Base-by-base conservation (phyloP, 2,888 invertebrate genomes). In the Plusia festucae region DNA sequence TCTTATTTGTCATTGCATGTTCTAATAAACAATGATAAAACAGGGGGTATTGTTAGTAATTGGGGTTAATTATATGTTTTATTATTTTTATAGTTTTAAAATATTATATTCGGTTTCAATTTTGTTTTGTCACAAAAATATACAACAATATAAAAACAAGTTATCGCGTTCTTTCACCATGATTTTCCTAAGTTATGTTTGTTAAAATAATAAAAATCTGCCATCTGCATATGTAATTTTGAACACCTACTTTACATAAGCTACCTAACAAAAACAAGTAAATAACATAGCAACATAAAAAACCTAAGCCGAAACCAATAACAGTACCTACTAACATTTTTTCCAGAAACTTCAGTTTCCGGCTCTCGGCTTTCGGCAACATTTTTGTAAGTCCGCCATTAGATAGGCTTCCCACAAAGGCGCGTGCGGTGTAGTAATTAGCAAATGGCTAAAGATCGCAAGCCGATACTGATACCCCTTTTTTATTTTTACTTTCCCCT, bases 361-460 rank as follows among this genome's bases (percentile, higher is more conserved):
- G 53, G 5, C 58, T n/a, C n/a, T n/a, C 53, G 11, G 32, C 18
- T 60, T 46, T 79, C 66, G 53, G 5, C 58, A 55, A 52, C 40
- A 78, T 79, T 75, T 76, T 79, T 82, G 60, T 65, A 67, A 64
- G 65, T 73, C 69, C 53, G 18, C 70, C 78, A 73, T 78, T 72
- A 76, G 73, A 70, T 65, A 77, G 68, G 55, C 56, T 59, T 69
- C 69, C 88, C 86, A 90, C 90, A 91, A 89, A 90, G 85, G 79
- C 78, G 67, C 73, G 68, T 70, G 80, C 58, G 85, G 87, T 81
- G 71, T 85, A 81, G 91, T 93, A 91, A 94, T 94, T 93, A 93
- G 92, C 90, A 93, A 94, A 93, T 93, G 90, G 93, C 85, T 78
- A 78, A 90, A 91, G 90, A 90, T 87, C 78, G 81, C 72, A n/a